phyloP scores from a whole-genome alignment of 2,888 invertebrate genomes.

The Hirtodrosophila cameraria region DNA sequence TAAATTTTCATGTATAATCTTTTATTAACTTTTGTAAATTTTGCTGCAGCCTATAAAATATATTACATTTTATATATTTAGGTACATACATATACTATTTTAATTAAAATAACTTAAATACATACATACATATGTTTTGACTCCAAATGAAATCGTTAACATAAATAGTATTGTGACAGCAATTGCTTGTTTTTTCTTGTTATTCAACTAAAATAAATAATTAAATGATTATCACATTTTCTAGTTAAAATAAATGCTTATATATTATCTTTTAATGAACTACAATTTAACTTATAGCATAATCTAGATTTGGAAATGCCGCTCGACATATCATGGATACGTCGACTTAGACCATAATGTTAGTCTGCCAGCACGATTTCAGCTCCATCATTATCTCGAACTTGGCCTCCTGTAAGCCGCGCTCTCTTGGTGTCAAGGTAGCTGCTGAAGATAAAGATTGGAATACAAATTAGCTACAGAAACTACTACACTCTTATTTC shows the following conservation, averaged over 20 bases:
- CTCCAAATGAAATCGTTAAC: slow-evolving; percentile 23
- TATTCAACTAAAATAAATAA: slow-evolving; percentile 35
- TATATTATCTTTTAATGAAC: slow-evolving; percentile 39
- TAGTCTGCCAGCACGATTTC: slow-evolving; percentile 96
- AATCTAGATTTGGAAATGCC: slow-evolving; percentile 89
- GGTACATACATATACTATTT: slow-evolving; percentile 10
- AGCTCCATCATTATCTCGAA: slow-evolving; percentile 97
- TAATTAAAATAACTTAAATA: slow-evolving; percentile 24
- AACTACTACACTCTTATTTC: background rate
- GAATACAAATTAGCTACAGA: background rate
- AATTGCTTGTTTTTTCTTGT: slow-evolving; percentile 9
- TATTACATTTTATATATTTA: slow-evolving; percentile 8
- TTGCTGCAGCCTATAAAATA: slow-evolving; percentile 8
- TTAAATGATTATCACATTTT: slow-evolving; percentile 72
- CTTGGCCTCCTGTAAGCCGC: slow-evolving; percentile 97
- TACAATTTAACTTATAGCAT: slow-evolving; percentile 84
- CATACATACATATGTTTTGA: slow-evolving; percentile 23
- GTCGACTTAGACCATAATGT: slow-evolving; percentile 90
- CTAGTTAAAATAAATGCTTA: no score
- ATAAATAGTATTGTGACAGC: slow-evolving; percentile 42
- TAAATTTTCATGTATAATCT: background rate
- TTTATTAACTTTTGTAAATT: background rate
- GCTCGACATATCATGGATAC: slow-evolving; percentile 91
- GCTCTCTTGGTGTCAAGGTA: slow-evolving; percentile 90
- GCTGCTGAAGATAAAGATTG: slow-evolving; percentile 85